Evolutionary conservation across 2,888 invertebrate genomes (phyloP).

Genomic region (Aphodius granarius): DNA sequence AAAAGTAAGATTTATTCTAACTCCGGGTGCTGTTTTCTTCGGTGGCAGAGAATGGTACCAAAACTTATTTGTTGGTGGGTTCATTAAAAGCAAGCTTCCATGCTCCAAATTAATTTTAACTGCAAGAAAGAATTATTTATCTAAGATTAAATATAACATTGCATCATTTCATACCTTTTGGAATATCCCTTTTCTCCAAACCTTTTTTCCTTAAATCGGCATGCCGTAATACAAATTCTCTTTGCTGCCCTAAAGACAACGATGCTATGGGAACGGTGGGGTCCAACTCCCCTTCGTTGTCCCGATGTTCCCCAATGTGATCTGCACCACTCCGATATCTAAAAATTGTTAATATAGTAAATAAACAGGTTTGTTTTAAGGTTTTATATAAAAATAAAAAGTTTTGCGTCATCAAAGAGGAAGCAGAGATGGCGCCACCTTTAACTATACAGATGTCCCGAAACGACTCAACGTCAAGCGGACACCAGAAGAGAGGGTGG

Average conservation of each 20-base stretch:
- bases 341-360: slow-evolving; percentile 25
- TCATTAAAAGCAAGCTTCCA: slow-evolving; percentile 70
- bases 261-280: slow-evolving; percentile 66
- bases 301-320: slow-evolving; percentile 72
- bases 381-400: no score
- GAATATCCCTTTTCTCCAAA: slow-evolving; percentile 53
- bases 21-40: slow-evolving; percentile 58
- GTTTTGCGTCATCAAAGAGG: no score
- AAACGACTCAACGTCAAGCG: no score
- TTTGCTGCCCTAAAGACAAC: slow-evolving; percentile 65
- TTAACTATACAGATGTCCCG: no score
- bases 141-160: neutral
- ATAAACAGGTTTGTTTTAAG: neutral
- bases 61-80: slow-evolving; percentile 67
- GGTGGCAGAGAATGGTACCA: slow-evolving; percentile 73
- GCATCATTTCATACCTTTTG: slow-evolving; percentile 31
- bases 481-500: no score
- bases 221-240: slow-evolving; percentile 68
- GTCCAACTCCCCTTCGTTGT: slow-evolving; percentile 70
- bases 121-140: slow-evolving; percentile 41
- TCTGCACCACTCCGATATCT: slow-evolving; percentile 71
- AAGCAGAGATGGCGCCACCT: no score
- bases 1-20: slow-evolving; percentile 70
- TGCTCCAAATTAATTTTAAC: slow-evolving; percentile 64
- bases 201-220: slow-evolving; percentile 58